Conservation (phyloP, 2,888 invertebrate genomes). For the Cancer borealis region DNA sequence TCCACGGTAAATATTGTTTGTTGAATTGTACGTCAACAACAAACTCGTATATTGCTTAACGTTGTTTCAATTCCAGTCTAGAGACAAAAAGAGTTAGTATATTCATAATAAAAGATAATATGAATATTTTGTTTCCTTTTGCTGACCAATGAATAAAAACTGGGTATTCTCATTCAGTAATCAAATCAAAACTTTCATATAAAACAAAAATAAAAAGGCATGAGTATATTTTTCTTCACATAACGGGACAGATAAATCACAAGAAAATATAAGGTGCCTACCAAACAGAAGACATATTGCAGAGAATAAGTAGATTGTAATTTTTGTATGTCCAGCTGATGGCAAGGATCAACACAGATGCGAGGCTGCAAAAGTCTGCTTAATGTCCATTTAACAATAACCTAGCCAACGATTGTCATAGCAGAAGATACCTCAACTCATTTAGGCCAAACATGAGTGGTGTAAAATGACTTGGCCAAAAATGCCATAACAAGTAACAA, state of each 20-base stretch:
- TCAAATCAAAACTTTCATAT: neutral
- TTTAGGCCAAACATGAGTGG: no score
- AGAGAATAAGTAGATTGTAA: neutral
- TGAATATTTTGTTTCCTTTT: neutral
- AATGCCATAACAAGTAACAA: no score
- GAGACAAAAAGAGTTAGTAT: neutral
- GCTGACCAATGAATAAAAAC: neutral
- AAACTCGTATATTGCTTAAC: neutral
- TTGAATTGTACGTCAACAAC: neutral
- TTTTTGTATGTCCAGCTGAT: neutral
- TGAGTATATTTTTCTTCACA: no score
- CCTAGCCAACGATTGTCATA: neutral
- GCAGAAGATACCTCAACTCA: neutral
- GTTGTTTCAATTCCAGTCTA: neutral
- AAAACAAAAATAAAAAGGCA: neutral
- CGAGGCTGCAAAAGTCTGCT: neutral
- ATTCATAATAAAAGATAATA: neutral
- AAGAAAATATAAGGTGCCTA: no score
- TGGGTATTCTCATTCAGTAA: neutral
- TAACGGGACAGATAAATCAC: no score
- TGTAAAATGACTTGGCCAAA: no score
- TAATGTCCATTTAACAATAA: neutral
- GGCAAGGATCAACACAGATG: neutral
- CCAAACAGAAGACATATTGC: neutral
- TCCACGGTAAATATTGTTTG: neutral